Evolutionary conservation across 2,888 invertebrate species (phyloP), one percentile per base, ranked within the genome.

Genomic region (Tolmerus cingulatus): DNA sequence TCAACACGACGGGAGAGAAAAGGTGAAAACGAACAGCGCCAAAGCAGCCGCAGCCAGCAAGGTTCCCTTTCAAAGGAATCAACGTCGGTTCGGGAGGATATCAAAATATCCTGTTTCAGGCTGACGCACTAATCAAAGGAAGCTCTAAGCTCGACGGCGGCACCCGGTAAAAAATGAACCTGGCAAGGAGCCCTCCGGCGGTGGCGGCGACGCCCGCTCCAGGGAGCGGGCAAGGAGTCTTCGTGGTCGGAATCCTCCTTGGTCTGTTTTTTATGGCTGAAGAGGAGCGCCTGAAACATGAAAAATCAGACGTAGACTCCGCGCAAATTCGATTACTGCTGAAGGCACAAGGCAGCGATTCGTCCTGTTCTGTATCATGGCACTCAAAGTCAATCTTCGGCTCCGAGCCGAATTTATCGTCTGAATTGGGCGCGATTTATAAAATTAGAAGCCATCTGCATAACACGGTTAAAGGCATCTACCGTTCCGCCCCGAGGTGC

Each of bases 31-130:
- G 82, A 82, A 66, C 23, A 66, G 40, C 40, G n/a, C 40, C 82
- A 30, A 43, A 81, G 81, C 66, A 66, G 66, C 66, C 66, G 66
- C 66, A 66, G 23, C 57, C 57, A 19, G 57, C 66, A 8, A 66
- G 66, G 8, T 66, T 66, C 66, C 66, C 66, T 66, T 66, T 66
- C 66, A 66, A 66, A 66, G 66, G 66, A 66, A 66, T 66, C 66
- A 66, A 66, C 66, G 66, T 66, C 66, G 66, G 66, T 66, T 66
- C 19, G 78, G 78, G 78, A 23, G 43, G 78, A 37, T 78, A 78
- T 78, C 78, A 78, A 78, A 78, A 78, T 78, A 78, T 78, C 78
- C 78, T 19, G 43, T 78, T 78, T 78, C 78, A 78, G 43, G n/a
- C 40, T 43, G 37, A 78, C 78, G 78, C 78, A 78, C 78, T 78